Evolutionary conservation across 2,113 vertebrate genomes (phyloP), one percentile per base, ranked within the genome.

Genomic region (Hiodon tergisus): DNA sequence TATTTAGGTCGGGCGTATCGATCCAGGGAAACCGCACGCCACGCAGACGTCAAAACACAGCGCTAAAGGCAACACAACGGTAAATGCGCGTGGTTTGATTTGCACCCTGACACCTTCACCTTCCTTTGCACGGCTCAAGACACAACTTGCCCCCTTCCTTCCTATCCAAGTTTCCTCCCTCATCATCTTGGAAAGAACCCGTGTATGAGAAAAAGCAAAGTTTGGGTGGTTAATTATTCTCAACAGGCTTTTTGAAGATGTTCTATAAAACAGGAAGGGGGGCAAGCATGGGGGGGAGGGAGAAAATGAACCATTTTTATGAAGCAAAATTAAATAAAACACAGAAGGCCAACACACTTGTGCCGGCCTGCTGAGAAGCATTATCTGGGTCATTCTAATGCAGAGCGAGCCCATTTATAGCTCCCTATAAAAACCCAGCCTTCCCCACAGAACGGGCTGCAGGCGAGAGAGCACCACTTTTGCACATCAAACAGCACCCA

Each of bases 311-410:
- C 48, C 50, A 52, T 52, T 73, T 73, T 73, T 47, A 65, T 61
- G 50, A 66, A 50, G 17, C 52, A 66, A 72, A 66, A 62, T 52
- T 63, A 62, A 73, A 66, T 73, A 54, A 73, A 73, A 73, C 58
- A 73, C 71, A 73, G 71, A 73, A 31, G 72, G 73, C 73, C 53
- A 10, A 46, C 73, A 50, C 14, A 67, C 65, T 59, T 54, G 31
- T 50, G 65, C 62, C 51, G 31, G 57, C 53, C 31, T 48, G 67
- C 74, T 31, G 67, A 68, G 57, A 55, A 71, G 59, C 59, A 55
- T 48, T 76, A 71, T 76, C 58, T 76, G 68, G 75, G 75, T 76
- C 75, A 76, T 76, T 76, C 68, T 70, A 69, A 76, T 71, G 75
- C 59, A 71, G 59, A 50, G 67, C 62, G 58, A 51, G 31, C 51